Base-by-base conservation (phyloP, 2,113 vertebrate species). In the Aegypius monachus region DNA sequence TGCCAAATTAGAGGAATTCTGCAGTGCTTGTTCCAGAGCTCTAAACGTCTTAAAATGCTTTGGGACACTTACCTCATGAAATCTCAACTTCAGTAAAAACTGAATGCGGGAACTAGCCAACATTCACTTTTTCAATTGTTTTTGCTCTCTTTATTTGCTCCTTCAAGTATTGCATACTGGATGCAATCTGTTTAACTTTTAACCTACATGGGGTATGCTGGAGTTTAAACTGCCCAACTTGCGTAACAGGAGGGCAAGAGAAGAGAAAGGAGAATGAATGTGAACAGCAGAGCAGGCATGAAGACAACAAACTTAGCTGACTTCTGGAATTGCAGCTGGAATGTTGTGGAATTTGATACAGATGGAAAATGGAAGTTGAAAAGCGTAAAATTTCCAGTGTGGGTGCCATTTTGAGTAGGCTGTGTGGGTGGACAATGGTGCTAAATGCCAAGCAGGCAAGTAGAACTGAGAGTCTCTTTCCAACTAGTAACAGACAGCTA, bases 301-400 rank as follows among this genome's bases (percentile, higher is more conserved):
- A 88, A 77, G 70, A 79, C 31, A 77, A 72, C 66, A 86, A 63
- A 61, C 74, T 90, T 68, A 66, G 74, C 59, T 79, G 87, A 61
- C 73, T 91, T 85, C 70, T 96, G 87, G 81, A 93, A 90, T 65
- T 91, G 84, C 56, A 79, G 61, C 78, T 94, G 93, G 94, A 94
- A 93, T 96, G 87, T 91, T 95, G 81, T 95, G 90, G 91, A 91
- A 94, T 95, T 96, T 85, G 90, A 96, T 89, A 96, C 87, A 85
- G 52, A 95, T 95, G 95, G 91, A 96, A 97, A 94, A 72, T 31
- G 80, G 81, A 77, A 82, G 90, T 85, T 68, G 71, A 72, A 91
- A 94, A 96, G 73, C 2, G 0, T 72, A 85, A 85, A 81, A 94
- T 96, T 96, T 97, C 95, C 92, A 93, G 79, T 88, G 88, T 95